Base-by-base conservation (phyloP, 2,888 invertebrate genomes). In the Leptarthrus brevirostris region DNA sequence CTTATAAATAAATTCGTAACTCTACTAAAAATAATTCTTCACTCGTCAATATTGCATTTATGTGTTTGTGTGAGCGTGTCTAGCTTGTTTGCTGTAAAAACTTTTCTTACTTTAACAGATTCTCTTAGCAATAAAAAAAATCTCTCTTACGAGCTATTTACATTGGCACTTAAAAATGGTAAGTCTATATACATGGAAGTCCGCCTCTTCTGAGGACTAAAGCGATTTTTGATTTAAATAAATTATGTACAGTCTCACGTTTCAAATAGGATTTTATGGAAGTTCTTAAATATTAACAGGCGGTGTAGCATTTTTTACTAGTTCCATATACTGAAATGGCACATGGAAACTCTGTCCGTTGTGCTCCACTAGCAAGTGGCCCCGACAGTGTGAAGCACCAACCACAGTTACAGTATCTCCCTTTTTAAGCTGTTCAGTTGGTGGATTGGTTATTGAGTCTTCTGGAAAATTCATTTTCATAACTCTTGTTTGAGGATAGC, bases 381-480 rank as follows among this genome's bases (percentile, higher is more conserved):
- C 97, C 79, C 95, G 90, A 74, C 92, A 89, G 71, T 91, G 88
- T 47, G 96, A 95, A 58, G 95, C 93, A 76, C 96, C 96, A 49
- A 96, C 90, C 66, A 95, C 96, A 74, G 93, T 88, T 77, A 97
- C 96, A 64, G 91, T 88, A 84, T 96, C 95, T 73, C 96, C 96
- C 84, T 93, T 92, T 80, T 91, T 88, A 74, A 93, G 83, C 61
- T 90, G 89, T 74, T 86, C 85, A 10, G 54, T 47, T 5, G 22
- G 77, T 70, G 83, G 80, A 80, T 82, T 83, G 75, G 81, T 79
- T 40, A 81, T 79, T 26, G 83, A 82, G 78, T 85, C 85, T 88
- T 91, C 91, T 78, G 92, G 91, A 87, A 93, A 97, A 79, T 92
- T 92, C 88, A 93, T 92, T 86, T 94, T 94, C 93, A 97, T 95